These are phyloP conservation scores for Lathronympha strigana DNA, from an alignment of 2,888 invertebrate genomes.

Conservation along the genomic window DNA sequence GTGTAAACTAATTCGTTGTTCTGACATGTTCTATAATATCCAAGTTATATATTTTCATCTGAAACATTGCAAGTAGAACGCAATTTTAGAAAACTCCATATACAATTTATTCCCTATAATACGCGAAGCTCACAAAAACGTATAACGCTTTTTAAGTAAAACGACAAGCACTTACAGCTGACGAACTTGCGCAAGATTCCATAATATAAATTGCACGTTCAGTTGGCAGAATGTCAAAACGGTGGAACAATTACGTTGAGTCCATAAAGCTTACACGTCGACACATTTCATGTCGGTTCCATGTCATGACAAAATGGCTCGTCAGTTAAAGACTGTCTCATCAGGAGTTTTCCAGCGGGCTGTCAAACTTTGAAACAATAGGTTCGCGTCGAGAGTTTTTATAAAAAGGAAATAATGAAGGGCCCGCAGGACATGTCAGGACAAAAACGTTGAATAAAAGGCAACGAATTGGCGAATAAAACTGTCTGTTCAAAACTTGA, in stretches of 20 bases:
- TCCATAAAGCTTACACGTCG: conserved; percentile 60
- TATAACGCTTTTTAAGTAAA: conserved; percentile 20
- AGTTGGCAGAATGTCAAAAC: conserved; percentile 68
- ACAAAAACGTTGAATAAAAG: background rate
- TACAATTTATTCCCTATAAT: too few species aligned
- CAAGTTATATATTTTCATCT: too few species aligned
- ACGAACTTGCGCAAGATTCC: conserved; percentile 24
- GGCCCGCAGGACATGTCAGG: background rate
- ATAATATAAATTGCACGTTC: conserved; percentile 40
- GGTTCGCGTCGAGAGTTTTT: conserved; percentile 1
- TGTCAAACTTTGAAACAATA: conserved; percentile 33
- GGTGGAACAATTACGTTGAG: conserved; percentile 65
- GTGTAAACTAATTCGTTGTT: too few species aligned
- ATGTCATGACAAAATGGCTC: conserved; percentile 52
- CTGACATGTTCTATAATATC: too few species aligned
- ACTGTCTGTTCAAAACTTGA: too few species aligned
- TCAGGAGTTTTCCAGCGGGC: conserved; percentile 23
- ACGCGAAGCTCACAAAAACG: background rate
- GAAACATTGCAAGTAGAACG: too few species aligned
- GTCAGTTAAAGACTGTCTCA: conserved; percentile 50
- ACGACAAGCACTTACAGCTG: conserved; percentile 36
- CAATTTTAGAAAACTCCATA: too few species aligned
- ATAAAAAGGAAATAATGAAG: conserved; percentile 5
- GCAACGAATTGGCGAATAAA: background rate
- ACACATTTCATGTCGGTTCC: conserved; percentile 53